These are phyloP conservation scores for Diplodus sargus DNA, from an alignment of 2,797 vertebrate species.

Conservation along the genomic window DNA sequence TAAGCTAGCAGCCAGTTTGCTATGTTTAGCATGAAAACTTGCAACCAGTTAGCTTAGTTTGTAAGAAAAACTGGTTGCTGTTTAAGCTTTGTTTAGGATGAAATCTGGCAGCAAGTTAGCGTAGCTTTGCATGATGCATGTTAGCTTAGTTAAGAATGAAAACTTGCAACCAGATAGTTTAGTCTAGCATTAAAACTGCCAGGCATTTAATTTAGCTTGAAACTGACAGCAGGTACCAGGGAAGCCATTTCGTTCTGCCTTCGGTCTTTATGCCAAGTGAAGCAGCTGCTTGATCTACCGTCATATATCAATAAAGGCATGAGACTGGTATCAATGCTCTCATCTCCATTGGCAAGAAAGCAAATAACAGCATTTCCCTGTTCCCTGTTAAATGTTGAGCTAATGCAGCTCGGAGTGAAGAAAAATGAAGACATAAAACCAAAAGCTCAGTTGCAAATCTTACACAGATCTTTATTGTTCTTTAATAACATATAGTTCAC, in stretches of 20 bases:
- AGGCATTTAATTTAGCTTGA: not conserved
- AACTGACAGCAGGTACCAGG: not conserved
- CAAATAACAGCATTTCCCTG: not conserved
- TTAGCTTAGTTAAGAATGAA: not conserved
- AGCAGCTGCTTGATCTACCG: not conserved
- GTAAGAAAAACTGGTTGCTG: not conserved
- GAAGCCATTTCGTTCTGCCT: not conserved
- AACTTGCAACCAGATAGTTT: not conserved
- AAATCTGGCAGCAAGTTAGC: not conserved
- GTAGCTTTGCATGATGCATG: not conserved
- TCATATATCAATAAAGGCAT: not conserved
- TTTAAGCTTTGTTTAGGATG: not conserved
- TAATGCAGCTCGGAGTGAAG: not conserved
- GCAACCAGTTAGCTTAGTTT: not conserved
- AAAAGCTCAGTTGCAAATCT: slow-evolving; percentile 80
- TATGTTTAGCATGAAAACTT: not conserved
- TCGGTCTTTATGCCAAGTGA: not conserved
- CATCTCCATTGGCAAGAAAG: not conserved
- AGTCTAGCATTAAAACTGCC: not conserved
- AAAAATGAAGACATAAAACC: slow-evolving; percentile 40
- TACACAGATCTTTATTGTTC: slow-evolving; percentile 89
- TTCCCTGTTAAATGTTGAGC: not conserved
- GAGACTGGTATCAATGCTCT: not conserved
- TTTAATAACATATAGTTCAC: slow-evolving; percentile 77
- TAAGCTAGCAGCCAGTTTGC: not conserved